These are phyloP conservation scores for Sarcoramphus papa DNA, from an alignment of 2,797 vertebrate species.

Conservation along the genomic window DNA sequence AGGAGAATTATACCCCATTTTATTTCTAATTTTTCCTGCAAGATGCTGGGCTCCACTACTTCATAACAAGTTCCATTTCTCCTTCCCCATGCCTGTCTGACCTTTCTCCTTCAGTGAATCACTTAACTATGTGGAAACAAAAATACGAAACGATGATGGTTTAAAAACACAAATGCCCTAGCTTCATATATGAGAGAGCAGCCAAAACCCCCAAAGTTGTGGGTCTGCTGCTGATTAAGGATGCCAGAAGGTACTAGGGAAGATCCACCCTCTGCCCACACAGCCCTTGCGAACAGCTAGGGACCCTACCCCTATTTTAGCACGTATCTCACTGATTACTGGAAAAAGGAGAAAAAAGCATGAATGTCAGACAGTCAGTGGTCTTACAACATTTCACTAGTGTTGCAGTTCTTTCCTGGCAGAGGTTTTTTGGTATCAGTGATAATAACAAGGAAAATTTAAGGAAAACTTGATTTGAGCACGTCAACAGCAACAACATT, in stretches of 20 bases:
- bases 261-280: neutral
- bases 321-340: neutral
- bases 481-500: slow-evolving; percentile 6
- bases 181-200: neutral
- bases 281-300: neutral
- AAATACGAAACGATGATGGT: neutral
- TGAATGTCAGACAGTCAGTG: neutral
- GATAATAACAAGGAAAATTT: slow-evolving; percentile 33
- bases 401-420: slow-evolving; percentile 35
- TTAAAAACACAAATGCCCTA: neutral
- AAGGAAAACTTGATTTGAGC: slow-evolving; percentile 43
- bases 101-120: slow-evolving; percentile 27
- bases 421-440: neutral
- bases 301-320: neutral
- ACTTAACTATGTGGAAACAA: slow-evolving; percentile 31
- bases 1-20: neutral
- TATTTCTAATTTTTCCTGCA: neutral
- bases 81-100: neutral
- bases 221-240: neutral
- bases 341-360: neutral
- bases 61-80: neutral
- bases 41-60: neutral
- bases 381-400: slow-evolving; percentile 15
- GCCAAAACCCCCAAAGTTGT: neutral
- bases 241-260: neutral